Conservation (phyloP, 1,140 invertebrate genomes). For the Drusus annulatus region DNA sequence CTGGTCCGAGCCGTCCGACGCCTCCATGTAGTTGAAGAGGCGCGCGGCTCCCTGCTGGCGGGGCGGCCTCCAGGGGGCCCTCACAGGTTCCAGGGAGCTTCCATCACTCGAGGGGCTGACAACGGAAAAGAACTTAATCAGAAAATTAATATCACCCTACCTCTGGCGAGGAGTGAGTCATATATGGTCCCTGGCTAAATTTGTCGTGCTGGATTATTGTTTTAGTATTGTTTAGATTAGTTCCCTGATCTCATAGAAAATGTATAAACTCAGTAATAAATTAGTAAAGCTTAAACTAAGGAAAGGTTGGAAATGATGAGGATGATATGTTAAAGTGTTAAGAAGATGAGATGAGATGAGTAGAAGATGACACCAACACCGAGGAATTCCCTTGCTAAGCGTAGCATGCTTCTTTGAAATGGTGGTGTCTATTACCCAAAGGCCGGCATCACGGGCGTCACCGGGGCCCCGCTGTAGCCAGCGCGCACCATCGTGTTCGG, state of each 20-base stretch:
- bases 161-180: constrained; percentile 49
- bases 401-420: constrained; percentile 42
- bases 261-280: constrained; percentile 11
- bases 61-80: constrained; percentile 61
- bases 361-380: constrained; percentile 52
- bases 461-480: constrained; percentile 50
- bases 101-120: constrained; percentile 56
- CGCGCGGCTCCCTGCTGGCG: constrained; percentile 73
- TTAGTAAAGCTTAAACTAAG: constrained; percentile 42
- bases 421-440: constrained; percentile 57
- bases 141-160: constrained; percentile 59
- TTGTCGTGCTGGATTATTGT: constrained; percentile 47
- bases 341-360: constrained; percentile 34
- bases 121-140: constrained; percentile 60
- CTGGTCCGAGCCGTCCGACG: constrained; percentile 73
- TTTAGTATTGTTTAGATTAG: constrained; percentile 45
- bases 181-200: constrained; percentile 54
- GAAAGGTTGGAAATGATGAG: constrained; percentile 39
- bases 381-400: constrained; percentile 56
- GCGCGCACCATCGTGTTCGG: constrained; percentile 62
- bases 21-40: constrained; percentile 75
- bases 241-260: constrained; percentile 40
- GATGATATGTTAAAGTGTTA: constrained; percentile 47
- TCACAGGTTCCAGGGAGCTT: constrained; percentile 51
- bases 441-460: constrained; percentile 50